Conservation (phyloP, 2,888 invertebrate species). For the Hanleya hanleyi region DNA sequence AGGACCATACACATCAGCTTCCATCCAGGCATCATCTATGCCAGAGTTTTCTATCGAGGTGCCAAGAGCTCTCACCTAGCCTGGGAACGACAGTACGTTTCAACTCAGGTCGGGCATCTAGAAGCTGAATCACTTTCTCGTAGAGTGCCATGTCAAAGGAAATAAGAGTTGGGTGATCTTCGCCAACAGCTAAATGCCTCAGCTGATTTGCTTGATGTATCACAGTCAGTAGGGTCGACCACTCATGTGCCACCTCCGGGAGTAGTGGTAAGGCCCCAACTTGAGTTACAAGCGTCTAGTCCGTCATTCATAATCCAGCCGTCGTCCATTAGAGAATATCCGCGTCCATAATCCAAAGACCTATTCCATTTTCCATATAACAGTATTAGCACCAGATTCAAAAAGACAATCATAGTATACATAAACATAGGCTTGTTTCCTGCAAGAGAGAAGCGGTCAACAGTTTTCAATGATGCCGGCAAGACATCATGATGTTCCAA, state of each 20-base stretch:
- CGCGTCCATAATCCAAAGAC: no score
- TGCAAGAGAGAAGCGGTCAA: no score
- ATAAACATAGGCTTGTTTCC: no score
- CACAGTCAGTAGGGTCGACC: constrained; percentile 5
- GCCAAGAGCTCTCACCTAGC: constrained; percentile 15
- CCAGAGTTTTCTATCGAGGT: constrained; percentile 14
- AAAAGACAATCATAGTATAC: no score
- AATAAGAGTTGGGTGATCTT: constrained; percentile 27
- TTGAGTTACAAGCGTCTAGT: not conserved
- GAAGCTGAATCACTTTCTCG: constrained; percentile 29
- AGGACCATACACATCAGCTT: constrained; percentile 18
- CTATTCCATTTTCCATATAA: no score
- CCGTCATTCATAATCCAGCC: no score
- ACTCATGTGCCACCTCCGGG: constrained; percentile 15
- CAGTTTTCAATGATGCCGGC: no score
- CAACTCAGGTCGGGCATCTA: constrained; percentile 19
- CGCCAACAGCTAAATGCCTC: constrained; percentile 11
- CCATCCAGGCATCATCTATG: constrained; percentile 23
- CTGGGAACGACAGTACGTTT: constrained; percentile 20
- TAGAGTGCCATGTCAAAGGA: constrained; percentile 24
- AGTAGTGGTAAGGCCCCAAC: constrained; percentile 20
- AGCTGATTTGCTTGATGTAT: not conserved
- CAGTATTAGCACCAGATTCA: no score
- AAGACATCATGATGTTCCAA: no score
- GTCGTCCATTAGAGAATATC: no score